phyloP scores from a whole-genome alignment of 2,797 vertebrate genomes.

The Eupleurogrammus muticus region DNA sequence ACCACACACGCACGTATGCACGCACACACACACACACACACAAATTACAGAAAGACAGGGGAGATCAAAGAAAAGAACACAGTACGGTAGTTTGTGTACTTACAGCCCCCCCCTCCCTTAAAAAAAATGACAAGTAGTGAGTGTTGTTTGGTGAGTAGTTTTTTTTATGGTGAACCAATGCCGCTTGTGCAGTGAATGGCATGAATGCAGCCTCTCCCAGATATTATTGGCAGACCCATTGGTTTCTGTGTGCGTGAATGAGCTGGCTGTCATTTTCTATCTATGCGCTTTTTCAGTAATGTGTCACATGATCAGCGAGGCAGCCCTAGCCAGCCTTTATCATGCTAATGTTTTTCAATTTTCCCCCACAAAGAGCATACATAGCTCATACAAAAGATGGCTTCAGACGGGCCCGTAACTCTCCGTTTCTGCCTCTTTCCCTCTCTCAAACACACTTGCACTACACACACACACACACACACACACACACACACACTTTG shows the following conservation, averaged over 20 bases:
- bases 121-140: slow-evolving; percentile 56
- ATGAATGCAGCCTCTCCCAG: slow-evolving; percentile 59
- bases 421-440: slow-evolving; percentile 59
- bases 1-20: slow-evolving; percentile 25
- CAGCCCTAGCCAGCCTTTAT: slow-evolving; percentile 89
- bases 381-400: slow-evolving; percentile 88
- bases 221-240: slow-evolving; percentile 72
- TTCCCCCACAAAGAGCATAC: slow-evolving; percentile 86
- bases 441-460: slow-evolving; percentile 33
- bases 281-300: slow-evolving; percentile 82
- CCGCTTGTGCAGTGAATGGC: slow-evolving; percentile 49
- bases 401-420: slow-evolving; percentile 76
- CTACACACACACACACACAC: no score
- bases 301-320: slow-evolving; percentile 83
- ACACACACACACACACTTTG: no score
- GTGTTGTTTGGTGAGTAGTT: slow-evolving; percentile 34
- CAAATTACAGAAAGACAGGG: slow-evolving; percentile 56
- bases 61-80: slow-evolving; percentile 72
- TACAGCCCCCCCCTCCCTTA: slow-evolving; percentile 46
- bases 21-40: slow-evolving; percentile 22
- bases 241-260: slow-evolving; percentile 73
- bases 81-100: slow-evolving; percentile 67
- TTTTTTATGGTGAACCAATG: slow-evolving; percentile 45
- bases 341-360: slow-evolving; percentile 90
- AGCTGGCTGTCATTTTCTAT: slow-evolving; percentile 82